A percentile compares a stretch with the other conserved stretches of the same genome.
phyloP scores from a whole-genome alignment of 2,113 vertebrate species.

The Syrmaticus mikado region DNA sequence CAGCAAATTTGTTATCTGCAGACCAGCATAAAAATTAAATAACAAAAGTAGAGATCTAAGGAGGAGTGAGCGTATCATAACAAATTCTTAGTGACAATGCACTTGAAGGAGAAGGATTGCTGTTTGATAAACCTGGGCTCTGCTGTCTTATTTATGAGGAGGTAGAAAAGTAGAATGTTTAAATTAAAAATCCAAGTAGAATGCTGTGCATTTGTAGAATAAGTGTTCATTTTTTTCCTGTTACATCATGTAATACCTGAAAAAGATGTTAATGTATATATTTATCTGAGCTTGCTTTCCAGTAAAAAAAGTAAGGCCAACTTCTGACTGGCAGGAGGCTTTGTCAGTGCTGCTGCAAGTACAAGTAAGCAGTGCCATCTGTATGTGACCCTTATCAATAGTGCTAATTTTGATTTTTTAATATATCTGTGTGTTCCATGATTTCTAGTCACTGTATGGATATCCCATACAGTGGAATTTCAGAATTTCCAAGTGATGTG shows the following conservation, averaged over 20 bases:
- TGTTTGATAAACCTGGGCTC: neutral
- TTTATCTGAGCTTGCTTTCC: neutral
- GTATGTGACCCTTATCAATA: neutral
- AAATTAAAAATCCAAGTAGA: neutral
- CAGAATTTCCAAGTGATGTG: neutral
- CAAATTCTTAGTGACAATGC: neutral
- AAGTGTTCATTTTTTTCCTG: fast-evolving
- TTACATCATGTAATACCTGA: neutral
- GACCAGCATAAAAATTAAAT: conserved; percentile 72
- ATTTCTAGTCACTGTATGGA: neutral
- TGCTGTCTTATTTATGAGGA: neutral
- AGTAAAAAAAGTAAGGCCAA: neutral
- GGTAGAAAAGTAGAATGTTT: neutral
- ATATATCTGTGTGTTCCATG: neutral
- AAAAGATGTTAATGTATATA: neutral
- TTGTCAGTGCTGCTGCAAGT: neutral
- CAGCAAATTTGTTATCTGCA: conserved; percentile 63
- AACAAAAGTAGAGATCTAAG: conserved; percentile 20
- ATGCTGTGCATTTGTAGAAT: neutral
- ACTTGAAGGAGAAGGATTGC: neutral
- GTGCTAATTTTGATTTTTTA: neutral
- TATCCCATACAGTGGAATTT: no score
- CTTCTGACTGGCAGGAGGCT: neutral
- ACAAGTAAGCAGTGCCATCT: neutral
- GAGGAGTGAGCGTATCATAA: neutral